Percentiles rank a stretch among this genome's conserved stretches.
phyloP scores from a whole-genome alignment of 2,888 invertebrate genomes.

The Drosophila sordidula region DNA sequence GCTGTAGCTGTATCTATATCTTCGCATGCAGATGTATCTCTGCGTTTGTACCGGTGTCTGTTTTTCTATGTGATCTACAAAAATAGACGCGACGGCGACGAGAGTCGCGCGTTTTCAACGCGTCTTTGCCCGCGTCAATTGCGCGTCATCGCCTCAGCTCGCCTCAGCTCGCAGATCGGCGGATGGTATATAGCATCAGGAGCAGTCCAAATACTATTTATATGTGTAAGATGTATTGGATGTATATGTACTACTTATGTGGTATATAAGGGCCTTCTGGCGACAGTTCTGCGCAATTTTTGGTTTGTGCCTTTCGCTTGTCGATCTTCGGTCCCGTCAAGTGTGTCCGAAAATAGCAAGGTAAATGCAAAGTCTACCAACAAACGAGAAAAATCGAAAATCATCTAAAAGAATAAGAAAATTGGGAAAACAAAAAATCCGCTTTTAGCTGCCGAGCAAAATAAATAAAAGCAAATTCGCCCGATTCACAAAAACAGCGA shows the following conservation, averaged over 20 bases:
- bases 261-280: slow-evolving; percentile 75
- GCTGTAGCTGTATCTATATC: slow-evolving; percentile 36
- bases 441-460: slow-evolving; percentile 57
- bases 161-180: not conserved
- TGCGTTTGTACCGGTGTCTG: slow-evolving; percentile 37
- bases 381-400: slow-evolving; percentile 45
- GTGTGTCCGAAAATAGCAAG: slow-evolving; percentile 78
- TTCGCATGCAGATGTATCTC: slow-evolving; percentile 11
- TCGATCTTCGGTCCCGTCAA: slow-evolving; percentile 75
- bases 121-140: slow-evolving; percentile 80
- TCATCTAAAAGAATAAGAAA: slow-evolving; percentile 29
- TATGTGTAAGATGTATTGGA: slow-evolving; percentile 33
- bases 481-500: slow-evolving; percentile 38
- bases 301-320: slow-evolving; percentile 61
- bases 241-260: slow-evolving; percentile 19
- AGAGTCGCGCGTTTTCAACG: slow-evolving; percentile 68
- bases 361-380: slow-evolving; percentile 64
- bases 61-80: slow-evolving; percentile 49
- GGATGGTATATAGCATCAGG: slow-evolving; percentile 46
- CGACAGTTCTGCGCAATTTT: slow-evolving; percentile 78
- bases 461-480: slow-evolving; percentile 66
- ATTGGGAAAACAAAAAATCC: slow-evolving; percentile 45
- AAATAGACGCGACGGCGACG: slow-evolving; percentile 68
- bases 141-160: slow-evolving; percentile 73
- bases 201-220: slow-evolving; percentile 47